Evolutionary conservation across 2,113 vertebrate species (phyloP).

Genomic region (Engystomops pustulosus): DNA sequence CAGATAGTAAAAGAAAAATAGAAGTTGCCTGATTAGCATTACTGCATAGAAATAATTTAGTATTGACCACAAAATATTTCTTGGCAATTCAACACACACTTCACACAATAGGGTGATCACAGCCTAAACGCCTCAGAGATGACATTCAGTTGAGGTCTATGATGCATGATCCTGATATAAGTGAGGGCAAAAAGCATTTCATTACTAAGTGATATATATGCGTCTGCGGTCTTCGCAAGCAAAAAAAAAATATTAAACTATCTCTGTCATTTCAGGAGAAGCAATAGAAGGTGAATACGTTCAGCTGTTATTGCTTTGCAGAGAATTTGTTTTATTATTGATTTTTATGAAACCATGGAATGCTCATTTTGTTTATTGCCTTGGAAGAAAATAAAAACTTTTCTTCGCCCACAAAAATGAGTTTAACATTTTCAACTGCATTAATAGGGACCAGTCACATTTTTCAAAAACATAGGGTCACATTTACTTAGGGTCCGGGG

Average conservation of each 20-base stretch:
- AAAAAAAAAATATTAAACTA: conserved; percentile 43
- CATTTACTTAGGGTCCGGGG: too few species aligned
- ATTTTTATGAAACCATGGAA: conserved; percentile 25
- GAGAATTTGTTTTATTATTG: conserved; percentile 21
- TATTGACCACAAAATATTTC: neutral
- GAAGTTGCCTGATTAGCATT: neutral
- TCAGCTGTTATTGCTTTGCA: conserved; percentile 33
- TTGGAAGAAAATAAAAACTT: conserved; percentile 16
- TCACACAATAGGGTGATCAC: neutral
- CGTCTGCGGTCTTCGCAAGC: conserved; percentile 16
- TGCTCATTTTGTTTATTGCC: conserved; percentile 7
- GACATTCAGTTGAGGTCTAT: conserved; percentile 27
- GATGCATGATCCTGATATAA: conserved; percentile 36
- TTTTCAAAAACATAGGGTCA: too few species aligned
- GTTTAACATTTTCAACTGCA: conserved; percentile 2
- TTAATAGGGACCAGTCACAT: neutral
- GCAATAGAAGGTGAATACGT: conserved; percentile 35
- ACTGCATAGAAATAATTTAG: neutral
- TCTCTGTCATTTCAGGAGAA: conserved; percentile 29
- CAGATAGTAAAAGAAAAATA: neutral
- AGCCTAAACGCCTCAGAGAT: neutral
- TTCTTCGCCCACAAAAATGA: neutral
- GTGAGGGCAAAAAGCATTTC: conserved; percentile 39
- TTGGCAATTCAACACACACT: neutral
- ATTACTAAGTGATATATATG: conserved; percentile 24